A percentile compares a stretch with the other conserved stretches of the same genome.
These are phyloP conservation scores for Drosophila anceps DNA, from an alignment of 2,888 invertebrate genomes.

Conservation along the genomic window DNA sequence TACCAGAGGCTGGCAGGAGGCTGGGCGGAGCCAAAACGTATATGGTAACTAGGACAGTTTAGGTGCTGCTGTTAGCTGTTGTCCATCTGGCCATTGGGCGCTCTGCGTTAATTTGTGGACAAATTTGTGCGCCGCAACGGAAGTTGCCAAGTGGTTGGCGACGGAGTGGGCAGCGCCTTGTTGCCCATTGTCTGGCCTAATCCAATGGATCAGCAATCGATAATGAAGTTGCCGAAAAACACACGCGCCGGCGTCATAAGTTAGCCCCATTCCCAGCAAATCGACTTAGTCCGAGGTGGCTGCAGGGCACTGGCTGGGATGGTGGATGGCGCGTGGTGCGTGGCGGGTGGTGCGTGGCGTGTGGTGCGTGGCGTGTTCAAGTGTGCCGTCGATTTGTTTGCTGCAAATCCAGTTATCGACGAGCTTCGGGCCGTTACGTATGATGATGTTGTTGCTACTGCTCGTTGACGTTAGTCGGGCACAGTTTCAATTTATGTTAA, in stretches of 20 bases:
- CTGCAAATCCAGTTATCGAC: constrained; percentile 82
- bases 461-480: constrained; percentile 37
- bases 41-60: constrained; percentile 70
- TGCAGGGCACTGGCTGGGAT: neutral
- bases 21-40: neutral
- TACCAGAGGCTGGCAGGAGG: neutral
- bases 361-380: constrained; percentile 51
- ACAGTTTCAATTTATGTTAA: constrained; percentile 67
- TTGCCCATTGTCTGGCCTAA: constrained; percentile 68
- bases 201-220: constrained; percentile 78
- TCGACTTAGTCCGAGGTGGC: neutral
- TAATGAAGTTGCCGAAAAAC: constrained; percentile 79
- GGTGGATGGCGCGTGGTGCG: neutral
- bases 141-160: constrained; percentile 37
- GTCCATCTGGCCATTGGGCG: constrained; percentile 32
- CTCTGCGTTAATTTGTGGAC: constrained; percentile 81
- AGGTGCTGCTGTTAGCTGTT: constrained; percentile 50
- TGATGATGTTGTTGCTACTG: constrained; percentile 19
- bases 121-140: constrained; percentile 77
- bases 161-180: constrained; percentile 43
- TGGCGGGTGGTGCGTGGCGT: neutral
- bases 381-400: constrained; percentile 75
- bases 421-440: constrained; percentile 45
- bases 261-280: constrained; percentile 37
- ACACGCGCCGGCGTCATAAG: constrained; percentile 72